phyloP scores from a whole-genome alignment of 2,888 invertebrate genomes.

The Clusia tigrina region DNA sequence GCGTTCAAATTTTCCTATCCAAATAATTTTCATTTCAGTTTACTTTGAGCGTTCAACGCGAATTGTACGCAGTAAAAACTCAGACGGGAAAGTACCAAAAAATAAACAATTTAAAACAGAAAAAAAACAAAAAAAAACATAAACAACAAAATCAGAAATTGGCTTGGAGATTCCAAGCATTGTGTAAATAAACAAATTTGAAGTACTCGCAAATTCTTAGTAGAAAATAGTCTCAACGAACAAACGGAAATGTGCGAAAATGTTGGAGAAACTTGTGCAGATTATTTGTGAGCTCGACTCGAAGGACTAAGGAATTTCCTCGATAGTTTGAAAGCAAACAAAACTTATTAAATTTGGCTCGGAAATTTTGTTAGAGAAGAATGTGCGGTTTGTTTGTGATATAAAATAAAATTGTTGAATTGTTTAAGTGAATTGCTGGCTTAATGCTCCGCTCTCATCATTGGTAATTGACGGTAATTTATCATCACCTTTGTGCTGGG shows the following conservation, averaged over 20 bases:
- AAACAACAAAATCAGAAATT: slow-evolving; percentile 7
- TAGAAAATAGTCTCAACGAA: not conserved
- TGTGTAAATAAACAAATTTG: not conserved
- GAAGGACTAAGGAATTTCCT: slow-evolving; percentile 24
- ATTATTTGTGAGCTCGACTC: slow-evolving; percentile 27
- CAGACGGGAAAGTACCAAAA: not conserved
- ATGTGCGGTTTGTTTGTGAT: no score
- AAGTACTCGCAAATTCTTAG: not conserved
- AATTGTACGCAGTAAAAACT: slow-evolving; percentile 37
- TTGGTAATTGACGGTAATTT: no score
- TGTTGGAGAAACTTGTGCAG: slow-evolving; percentile 13
- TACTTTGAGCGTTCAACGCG: slow-evolving; percentile 47
- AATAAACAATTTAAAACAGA: not conserved
- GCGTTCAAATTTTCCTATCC: slow-evolving; percentile 35
- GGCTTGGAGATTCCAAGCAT: not conserved
- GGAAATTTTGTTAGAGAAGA: no score
- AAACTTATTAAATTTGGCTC: no score
- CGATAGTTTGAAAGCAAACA: no score
- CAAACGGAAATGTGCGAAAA: slow-evolving; percentile 3
- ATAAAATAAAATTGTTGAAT: no score
- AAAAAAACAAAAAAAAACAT: slow-evolving; percentile 6
- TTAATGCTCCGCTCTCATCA: no score
- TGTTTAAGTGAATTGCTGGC: no score
- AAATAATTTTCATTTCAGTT: slow-evolving; percentile 46
- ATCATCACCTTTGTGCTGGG: no score